Base-by-base conservation (phyloP, 2,797 vertebrate species). In the Columba guinea region DNA sequence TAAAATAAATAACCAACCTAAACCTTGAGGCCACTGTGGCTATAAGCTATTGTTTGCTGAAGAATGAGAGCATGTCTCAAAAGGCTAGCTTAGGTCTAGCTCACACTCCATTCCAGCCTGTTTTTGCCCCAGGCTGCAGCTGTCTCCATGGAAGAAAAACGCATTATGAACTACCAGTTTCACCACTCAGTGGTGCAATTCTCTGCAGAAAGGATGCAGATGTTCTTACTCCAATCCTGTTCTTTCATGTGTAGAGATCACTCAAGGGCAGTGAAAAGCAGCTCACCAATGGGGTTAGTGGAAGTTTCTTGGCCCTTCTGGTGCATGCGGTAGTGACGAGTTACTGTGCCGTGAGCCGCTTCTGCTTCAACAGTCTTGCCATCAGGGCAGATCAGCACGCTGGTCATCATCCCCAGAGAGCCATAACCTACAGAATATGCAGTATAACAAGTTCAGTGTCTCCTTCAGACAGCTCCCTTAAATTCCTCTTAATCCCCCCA, bases 321-420 rank as follows among this genome's bases (percentile, higher is more conserved):
- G 96, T 99, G 98, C 97, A 99, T 98, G 74, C 99, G 98, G 97
- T 98, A 99, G 96, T 99, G 99, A 64, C 99, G 99, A 1, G 99
- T 99, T 51, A 99, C 99, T 0, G 99, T 99, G 80, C 99, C 99
- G 0, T 99, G 99, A 62, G 99, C 99, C 13, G 99, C 99, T 97
- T 99, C 99, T 3, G 99, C 98, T 97, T 99, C 99, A 69, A 99
- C 99, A 0, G 99, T 99, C 94, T 98, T 98, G 39, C 99, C 99
- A 4, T 99, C 99, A 8, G 99, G 99, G 97, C 99, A 99, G 84
- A 99, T 87, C 69, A 99, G 98, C 78, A 99, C 99, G 1, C 99
- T 99, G 93, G 99, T 99, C 99, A 99, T 99, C 99, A 99, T 99
- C 5, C 99, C 99, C 94, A 99, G 97, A 35, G 99, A 99, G 21